Conservation (phyloP, 2,888 invertebrate genomes). For the Silvanus unidentatus region DNA sequence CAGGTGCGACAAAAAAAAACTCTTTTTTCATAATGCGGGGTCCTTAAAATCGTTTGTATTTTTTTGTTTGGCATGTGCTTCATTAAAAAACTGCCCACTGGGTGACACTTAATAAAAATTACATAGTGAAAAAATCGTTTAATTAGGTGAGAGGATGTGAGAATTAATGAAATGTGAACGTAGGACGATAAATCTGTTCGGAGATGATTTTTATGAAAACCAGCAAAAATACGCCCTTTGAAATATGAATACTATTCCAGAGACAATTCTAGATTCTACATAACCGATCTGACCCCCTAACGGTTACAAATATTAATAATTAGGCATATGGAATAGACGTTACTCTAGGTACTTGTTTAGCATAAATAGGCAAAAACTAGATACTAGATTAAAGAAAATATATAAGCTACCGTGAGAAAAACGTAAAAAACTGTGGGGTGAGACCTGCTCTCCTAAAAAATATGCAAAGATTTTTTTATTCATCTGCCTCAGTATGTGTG, state of each 20-base stretch:
- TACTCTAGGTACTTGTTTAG: no score
- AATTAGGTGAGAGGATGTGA: no score
- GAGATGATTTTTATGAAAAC: no score
- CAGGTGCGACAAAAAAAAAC: slow-evolving; percentile 43
- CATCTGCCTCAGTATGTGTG: no score
- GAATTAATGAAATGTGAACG: no score
- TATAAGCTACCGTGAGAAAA: not conserved
- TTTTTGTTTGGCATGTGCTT: slow-evolving; percentile 34
- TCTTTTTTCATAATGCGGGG: slow-evolving; percentile 34
- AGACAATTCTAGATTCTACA: no score
- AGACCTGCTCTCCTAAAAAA: not conserved
- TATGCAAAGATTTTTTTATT: no score
- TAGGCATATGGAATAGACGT: not conserved
- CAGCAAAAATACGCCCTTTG: no score
- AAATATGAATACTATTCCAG: no score
- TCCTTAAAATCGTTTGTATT: slow-evolving; percentile 41
- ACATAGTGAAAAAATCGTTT: no score
- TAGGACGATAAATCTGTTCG: no score
- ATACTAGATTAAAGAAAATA: slow-evolving; percentile 1
- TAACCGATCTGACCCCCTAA: not conserved
- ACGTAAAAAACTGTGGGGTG: slow-evolving; percentile 1
- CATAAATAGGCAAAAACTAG: not conserved
- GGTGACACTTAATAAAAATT: no score
- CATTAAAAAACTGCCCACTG: slow-evolving; percentile 4
- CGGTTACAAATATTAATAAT: not conserved